phyloP scores from a whole-genome alignment of 2,797 vertebrate genomes.

The Sorex maritimensis region DNA sequence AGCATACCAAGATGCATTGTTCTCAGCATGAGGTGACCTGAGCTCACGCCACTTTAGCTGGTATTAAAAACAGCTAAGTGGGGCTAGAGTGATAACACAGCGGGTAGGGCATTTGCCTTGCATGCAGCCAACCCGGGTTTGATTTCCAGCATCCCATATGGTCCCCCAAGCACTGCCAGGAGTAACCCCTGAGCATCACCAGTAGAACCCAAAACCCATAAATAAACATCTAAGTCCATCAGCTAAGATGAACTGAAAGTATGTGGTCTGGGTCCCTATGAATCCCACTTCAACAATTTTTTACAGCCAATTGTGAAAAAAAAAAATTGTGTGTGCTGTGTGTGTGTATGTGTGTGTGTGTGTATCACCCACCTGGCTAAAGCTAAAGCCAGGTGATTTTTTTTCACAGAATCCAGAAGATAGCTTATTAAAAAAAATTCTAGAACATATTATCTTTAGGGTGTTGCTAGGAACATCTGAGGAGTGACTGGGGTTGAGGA shows the following conservation, averaged over 20 bases:
- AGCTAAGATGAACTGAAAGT: neutral
- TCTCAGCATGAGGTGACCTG: neutral
- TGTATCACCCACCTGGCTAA: conserved; percentile 88
- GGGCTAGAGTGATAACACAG: too few species aligned
- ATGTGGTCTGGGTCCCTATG: neutral
- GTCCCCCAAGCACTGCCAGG: too few species aligned
- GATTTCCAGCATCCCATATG: too few species aligned
- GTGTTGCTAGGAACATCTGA: too few species aligned
- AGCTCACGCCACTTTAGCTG: neutral
- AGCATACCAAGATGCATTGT: neutral
- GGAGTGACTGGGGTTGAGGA: too few species aligned
- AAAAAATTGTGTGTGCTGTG: conserved; percentile 72
- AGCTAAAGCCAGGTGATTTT: conserved; percentile 88
- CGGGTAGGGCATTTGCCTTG: too few species aligned
- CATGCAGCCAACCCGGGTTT: too few species aligned
- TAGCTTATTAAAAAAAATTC: conserved; percentile 86
- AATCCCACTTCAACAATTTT: conserved; percentile 87
- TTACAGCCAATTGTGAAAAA: conserved; percentile 92
- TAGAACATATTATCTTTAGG: too few species aligned
- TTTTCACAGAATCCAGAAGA: conserved; percentile 93
- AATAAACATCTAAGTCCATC: too few species aligned
- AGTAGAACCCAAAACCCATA: too few species aligned
- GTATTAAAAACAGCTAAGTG: neutral
- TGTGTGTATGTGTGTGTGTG: too few species aligned
- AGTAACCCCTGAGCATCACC: too few species aligned